Evolutionary conservation across 2,888 invertebrate species (phyloP).

Genomic region (Podotricha telesiphe): DNA sequence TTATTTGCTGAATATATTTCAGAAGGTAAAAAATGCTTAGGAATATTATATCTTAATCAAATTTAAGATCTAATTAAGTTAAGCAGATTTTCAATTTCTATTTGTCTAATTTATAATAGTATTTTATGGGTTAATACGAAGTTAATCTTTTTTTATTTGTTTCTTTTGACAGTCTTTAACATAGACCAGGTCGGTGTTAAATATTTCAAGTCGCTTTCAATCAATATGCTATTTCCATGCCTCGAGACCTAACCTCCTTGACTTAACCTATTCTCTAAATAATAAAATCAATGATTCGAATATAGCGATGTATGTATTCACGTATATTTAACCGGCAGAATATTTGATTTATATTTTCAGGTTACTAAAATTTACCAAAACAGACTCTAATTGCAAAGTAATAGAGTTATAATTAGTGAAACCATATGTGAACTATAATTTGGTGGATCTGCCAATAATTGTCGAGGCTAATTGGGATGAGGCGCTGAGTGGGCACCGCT

Average conservation of each 20-base stretch:
- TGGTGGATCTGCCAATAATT: slow-evolving; percentile 37
- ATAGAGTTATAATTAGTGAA: slow-evolving; percentile 21
- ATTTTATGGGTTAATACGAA: background rate
- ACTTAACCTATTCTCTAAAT: slow-evolving; percentile 3
- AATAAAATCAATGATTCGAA: background rate
- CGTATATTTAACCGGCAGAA: background rate
- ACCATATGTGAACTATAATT: slow-evolving; percentile 21
- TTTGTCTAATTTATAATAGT: background rate
- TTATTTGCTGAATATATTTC: background rate
- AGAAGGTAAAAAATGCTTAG: background rate
- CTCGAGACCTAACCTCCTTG: background rate
- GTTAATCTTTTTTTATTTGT: background rate
- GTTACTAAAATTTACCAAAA: background rate
- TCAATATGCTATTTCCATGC: background rate
- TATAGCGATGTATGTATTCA: background rate
- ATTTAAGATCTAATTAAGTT: background rate
- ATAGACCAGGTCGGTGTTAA: background rate
- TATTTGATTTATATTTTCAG: slow-evolving; percentile 19
- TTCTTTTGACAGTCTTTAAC: background rate
- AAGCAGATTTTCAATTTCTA: background rate
- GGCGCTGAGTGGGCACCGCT: slow-evolving; percentile 29
- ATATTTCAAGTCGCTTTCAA: background rate
- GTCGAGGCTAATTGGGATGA: slow-evolving; percentile 39
- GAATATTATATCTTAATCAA: background rate
- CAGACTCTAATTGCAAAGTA: background rate